A percentile compares a stretch with the other conserved stretches of the same genome.
Conservation (phyloP, 2,888 invertebrate genomes). For the Epirrhoe tristata region DNA sequence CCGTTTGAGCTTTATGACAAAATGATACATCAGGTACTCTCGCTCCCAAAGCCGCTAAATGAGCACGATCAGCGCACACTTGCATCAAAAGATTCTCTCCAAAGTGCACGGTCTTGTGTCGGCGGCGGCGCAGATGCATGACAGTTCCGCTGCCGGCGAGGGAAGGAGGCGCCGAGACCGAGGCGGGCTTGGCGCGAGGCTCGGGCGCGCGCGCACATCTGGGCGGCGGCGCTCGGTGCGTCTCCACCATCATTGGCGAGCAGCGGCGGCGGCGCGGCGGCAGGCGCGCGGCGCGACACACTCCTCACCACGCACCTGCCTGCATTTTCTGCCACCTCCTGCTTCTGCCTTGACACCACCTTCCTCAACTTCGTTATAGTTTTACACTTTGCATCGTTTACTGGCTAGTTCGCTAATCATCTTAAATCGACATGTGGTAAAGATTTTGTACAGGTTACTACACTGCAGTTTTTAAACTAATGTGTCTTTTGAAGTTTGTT, state of each 20-base stretch:
- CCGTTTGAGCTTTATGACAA: conserved; percentile 80
- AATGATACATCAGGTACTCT: conserved; percentile 80
- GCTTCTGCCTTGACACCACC: conserved; percentile 52
- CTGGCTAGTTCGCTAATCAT: conserved; percentile 36
- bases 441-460: conserved; percentile 7
- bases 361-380: conserved; percentile 49
- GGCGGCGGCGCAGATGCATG: conserved; percentile 88
- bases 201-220: conserved; percentile 78
- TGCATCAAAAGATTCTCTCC: conserved; percentile 91
- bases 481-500: conserved; percentile 7
- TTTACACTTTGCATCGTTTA: conserved; percentile 52
- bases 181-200: conserved; percentile 78
- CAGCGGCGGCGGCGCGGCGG: conserved; percentile 75
- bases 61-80: conserved; percentile 89
- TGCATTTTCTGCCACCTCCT: conserved; percentile 48
- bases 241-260: conserved; percentile 85
- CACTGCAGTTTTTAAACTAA: conserved; percentile 12
- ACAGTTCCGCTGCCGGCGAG: conserved; percentile 78
- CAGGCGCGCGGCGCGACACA: conserved; percentile 72
- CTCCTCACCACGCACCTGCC: conserved; percentile 75
- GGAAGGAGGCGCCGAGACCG: conserved; percentile 85
- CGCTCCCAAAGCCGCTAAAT: conserved; percentile 79
- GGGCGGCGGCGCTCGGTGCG: conserved; percentile 80
- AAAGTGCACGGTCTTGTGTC: conserved; percentile 92
- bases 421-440: conserved; percentile 16